A percentile compares a stretch with the other conserved stretches of the same genome.
Conservation (phyloP, 2,797 vertebrate genomes). For the Helarctos malayanus region DNA sequence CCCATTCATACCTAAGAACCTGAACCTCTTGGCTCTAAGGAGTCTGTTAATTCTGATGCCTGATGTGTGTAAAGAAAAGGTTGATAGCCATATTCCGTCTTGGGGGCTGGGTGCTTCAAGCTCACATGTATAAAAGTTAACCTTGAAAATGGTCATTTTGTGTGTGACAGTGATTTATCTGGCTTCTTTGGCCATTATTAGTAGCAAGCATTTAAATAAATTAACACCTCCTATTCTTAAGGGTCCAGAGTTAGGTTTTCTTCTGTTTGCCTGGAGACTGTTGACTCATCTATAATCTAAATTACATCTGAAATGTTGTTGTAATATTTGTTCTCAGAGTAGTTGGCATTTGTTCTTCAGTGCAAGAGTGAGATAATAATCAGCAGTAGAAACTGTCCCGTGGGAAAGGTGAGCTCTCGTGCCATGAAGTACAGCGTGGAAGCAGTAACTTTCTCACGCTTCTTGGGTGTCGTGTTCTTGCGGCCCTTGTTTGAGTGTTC, state of each 20-base stretch:
- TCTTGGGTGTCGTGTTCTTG: slow-evolving; percentile 87
- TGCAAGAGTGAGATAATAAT: slow-evolving; percentile 87
- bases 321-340: slow-evolving; percentile 91
- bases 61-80: neutral
- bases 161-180: neutral
- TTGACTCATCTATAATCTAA: slow-evolving; percentile 88
- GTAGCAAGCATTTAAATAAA: slow-evolving; percentile 74
- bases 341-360: slow-evolving; percentile 88
- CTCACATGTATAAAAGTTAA: neutral
- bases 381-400: slow-evolving; percentile 87
- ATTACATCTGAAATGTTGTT: slow-evolving; percentile 81
- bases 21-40: neutral
- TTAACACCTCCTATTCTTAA: slow-evolving; percentile 68
- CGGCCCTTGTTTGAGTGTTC: slow-evolving; percentile 88
- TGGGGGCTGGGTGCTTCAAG: neutral
- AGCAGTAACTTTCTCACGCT: slow-evolving; percentile 92
- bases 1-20: neutral
- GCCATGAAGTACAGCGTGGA: slow-evolving; percentile 74
- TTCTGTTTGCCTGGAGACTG: slow-evolving; percentile 80
- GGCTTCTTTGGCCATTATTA: slow-evolving; percentile 16
- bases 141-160: neutral
- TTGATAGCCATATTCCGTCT: neutral
- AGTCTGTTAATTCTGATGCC: neutral
- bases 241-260: slow-evolving; percentile 49
- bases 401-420: slow-evolving; percentile 91